These are phyloP conservation scores for Pantherophis vulpinus DNA, from an alignment of 2,797 vertebrate genomes.

Conservation along the genomic window DNA sequence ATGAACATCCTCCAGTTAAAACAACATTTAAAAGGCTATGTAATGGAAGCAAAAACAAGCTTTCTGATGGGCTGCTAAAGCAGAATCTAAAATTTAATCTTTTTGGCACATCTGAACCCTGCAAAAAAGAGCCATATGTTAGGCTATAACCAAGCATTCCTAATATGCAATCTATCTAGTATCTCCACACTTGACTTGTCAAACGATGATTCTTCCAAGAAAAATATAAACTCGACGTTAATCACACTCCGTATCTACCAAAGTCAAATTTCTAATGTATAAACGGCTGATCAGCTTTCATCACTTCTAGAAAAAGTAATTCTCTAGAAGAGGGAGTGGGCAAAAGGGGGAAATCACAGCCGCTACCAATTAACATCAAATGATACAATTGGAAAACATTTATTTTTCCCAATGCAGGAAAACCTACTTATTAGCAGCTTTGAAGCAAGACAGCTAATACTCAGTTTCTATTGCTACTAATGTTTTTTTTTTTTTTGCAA, in stretches of 20 bases:
- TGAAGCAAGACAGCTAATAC: slow-evolving; percentile 14
- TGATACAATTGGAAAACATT: slow-evolving; percentile 37
- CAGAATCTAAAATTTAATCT: slow-evolving; percentile 9
- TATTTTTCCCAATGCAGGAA: slow-evolving; percentile 11
- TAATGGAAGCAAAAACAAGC: not conserved
- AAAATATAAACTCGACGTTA: not conserved
- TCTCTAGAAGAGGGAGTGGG: not conserved
- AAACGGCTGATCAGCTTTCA: not conserved
- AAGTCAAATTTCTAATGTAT: slow-evolving; percentile 24
- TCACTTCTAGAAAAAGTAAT: slow-evolving; percentile 28
- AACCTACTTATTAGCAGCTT: slow-evolving; percentile 7
- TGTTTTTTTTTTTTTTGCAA: not conserved
- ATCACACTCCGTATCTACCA: slow-evolving; percentile 28
- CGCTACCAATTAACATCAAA: slow-evolving; percentile 44
- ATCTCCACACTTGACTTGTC: not conserved
- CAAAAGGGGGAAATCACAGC: not conserved
- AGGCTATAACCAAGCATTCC: not conserved
- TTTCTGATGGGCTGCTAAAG: slow-evolving; percentile 1
- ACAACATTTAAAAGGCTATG: not conserved
- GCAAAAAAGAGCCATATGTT: not conserved
- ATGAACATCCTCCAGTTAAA: not conserved
- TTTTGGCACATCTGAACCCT: not conserved
- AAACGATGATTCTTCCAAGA: slow-evolving; percentile 33
- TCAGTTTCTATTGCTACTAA: slow-evolving; percentile 36
- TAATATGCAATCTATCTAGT: not conserved